Evolutionary conservation across 2,113 vertebrate genomes (phyloP).

Genomic region (Haemorhous mexicanus): DNA sequence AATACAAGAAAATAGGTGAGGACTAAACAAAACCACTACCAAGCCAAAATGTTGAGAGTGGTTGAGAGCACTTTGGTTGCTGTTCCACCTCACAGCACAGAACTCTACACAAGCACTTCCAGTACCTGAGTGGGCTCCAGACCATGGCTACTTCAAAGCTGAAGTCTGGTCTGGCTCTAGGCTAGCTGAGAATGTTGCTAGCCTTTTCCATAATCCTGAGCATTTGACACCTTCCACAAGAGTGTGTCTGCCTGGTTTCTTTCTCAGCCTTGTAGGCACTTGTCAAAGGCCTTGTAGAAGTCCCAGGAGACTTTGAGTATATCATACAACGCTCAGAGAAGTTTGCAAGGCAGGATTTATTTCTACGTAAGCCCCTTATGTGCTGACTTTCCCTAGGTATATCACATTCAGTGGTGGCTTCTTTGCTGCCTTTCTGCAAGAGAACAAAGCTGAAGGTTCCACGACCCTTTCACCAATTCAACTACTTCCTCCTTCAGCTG

Average conservation of each 20-base stretch:
- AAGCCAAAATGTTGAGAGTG: not conserved
- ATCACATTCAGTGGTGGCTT: not conserved
- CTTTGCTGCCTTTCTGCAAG: not conserved
- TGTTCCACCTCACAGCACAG: not conserved
- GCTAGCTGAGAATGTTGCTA: not conserved
- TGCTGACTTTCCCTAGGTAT: not conserved
- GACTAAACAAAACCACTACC: not conserved
- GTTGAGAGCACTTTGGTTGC: not conserved
- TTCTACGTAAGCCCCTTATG: not conserved
- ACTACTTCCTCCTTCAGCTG: not conserved
- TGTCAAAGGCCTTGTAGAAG: not conserved
- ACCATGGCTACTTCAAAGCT: not conserved
- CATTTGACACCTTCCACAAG: not conserved
- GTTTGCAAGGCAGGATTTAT: not conserved
- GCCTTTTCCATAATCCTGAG: not conserved
- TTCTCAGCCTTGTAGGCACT: not conserved
- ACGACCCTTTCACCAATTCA: not conserved
- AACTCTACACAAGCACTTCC: not conserved
- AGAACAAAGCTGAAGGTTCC: not conserved
- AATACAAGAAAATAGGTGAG: not conserved
- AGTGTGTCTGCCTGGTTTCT: not conserved
- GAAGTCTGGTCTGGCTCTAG: not conserved
- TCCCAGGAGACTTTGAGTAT: not conserved
- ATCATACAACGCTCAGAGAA: not conserved
- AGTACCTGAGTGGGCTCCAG: not conserved